phyloP scores from a whole-genome alignment of 2,888 invertebrate species.

The Psylliodes chrysocephalus region DNA sequence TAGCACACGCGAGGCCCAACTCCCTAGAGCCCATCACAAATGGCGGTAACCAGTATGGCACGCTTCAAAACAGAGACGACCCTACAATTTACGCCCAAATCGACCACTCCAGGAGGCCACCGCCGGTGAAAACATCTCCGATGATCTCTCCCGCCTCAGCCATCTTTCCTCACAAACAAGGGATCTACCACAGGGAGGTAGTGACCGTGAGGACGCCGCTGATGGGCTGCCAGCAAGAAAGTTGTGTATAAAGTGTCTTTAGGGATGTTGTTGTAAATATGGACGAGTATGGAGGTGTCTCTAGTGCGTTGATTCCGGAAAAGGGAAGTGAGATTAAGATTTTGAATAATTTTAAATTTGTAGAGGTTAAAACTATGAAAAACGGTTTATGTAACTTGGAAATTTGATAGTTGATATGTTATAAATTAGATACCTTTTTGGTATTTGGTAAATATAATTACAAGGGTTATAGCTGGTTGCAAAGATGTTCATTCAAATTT shows the following conservation, averaged over 20 bases:
- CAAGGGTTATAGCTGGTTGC: too few relatives aligned
- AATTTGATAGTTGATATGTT: too few relatives aligned
- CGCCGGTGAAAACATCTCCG: conserved; percentile 63
- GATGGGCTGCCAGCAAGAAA: conserved; percentile 75
- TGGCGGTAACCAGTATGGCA: conserved; percentile 61
- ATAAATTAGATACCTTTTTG: too few relatives aligned
- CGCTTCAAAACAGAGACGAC: conserved; percentile 66
- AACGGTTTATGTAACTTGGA: too few relatives aligned
- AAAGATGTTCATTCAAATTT: too few relatives aligned
- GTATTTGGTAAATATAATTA: too few relatives aligned
- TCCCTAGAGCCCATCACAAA: conserved; percentile 64
- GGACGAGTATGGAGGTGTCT: conserved; percentile 24
- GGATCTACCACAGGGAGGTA: conserved; percentile 71
- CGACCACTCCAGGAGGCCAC: conserved; percentile 72
- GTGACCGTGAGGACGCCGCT: conserved; percentile 78
- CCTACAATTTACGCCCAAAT: conserved; percentile 80
- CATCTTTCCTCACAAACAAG: conserved; percentile 58
- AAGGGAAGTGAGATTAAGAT: conserved; percentile 21
- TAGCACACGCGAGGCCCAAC: conserved; percentile 68
- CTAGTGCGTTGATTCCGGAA: conserved; percentile 13
- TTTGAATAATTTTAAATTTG: conserved; percentile 7
- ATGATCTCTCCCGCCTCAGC: conserved; percentile 64
- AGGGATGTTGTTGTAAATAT: conserved; percentile 38
- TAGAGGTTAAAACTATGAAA: not conserved
- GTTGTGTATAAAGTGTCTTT: conserved; percentile 70